A percentile compares a stretch with the other conserved stretches of the same genome.
Evolutionary conservation across 2,888 invertebrate genomes (phyloP).

Genomic region (Ennomos quercinarius): DNA sequence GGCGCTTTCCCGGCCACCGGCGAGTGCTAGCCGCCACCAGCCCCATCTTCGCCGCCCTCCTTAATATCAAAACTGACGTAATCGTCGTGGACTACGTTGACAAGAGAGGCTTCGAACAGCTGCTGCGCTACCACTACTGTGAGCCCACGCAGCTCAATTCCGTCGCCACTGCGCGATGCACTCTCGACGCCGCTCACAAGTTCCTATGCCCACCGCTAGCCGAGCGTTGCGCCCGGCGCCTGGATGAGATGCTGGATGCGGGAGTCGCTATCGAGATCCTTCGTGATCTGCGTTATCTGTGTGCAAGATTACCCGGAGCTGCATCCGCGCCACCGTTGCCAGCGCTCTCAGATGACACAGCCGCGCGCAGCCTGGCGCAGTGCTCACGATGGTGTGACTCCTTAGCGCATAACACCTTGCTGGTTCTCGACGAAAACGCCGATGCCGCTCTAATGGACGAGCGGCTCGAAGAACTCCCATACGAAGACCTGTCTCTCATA

Average conservation of each 20-base stretch:
- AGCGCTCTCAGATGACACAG: conserved; percentile 68
- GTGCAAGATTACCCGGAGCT: conserved; percentile 73
- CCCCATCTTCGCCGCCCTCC: conserved; percentile 87
- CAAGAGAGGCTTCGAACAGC: conserved; percentile 88
- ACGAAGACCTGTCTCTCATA: conserved; percentile 87
- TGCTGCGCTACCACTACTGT: conserved; percentile 88
- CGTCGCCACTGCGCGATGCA: conserved; percentile 87
- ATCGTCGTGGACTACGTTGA: conserved; percentile 86
- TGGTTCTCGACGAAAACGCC: conserved; percentile 77
- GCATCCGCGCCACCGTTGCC: conserved; percentile 82
- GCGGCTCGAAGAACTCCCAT: conserved; percentile 85
- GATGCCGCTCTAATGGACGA: conserved; percentile 73
- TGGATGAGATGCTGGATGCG: conserved; percentile 87
- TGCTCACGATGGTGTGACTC: conserved; percentile 85
- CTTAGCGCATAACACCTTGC: conserved; percentile 88
- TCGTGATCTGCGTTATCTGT: conserved; percentile 82
- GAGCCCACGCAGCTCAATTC: conserved; percentile 87
- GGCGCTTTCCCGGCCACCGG: conserved; percentile 89
- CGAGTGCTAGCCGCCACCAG: conserved; percentile 87
- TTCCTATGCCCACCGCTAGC: conserved; percentile 90
- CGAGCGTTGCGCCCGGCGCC: conserved; percentile 87
- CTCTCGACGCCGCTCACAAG: conserved; percentile 90
- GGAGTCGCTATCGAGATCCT: conserved; percentile 88
- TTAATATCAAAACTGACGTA: conserved; percentile 71
- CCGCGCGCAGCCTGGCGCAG: conserved; percentile 72